These are phyloP conservation scores for Esox lucius DNA, from an alignment of 2,797 vertebrate genomes.

Conservation along the genomic window DNA sequence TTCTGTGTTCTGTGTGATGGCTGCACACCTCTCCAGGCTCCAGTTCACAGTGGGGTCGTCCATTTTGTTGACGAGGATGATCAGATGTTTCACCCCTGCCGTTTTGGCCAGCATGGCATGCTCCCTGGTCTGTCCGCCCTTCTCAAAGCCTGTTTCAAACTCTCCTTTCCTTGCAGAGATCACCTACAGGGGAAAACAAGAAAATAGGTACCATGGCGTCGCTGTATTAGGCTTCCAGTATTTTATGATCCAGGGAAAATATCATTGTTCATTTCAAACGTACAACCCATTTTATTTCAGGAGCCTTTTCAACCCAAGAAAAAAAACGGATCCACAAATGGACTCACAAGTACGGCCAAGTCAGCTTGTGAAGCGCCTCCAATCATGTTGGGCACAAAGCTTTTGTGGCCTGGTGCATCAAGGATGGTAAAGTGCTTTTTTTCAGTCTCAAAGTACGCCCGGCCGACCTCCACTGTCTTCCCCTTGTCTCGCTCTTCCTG, in stretches of 20 bases:
- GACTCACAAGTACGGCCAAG: constrained; percentile 92
- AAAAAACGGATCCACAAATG: not conserved
- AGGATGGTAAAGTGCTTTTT: constrained; percentile 99
- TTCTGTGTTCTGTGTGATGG: not conserved
- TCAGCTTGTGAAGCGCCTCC: constrained; percentile 97
- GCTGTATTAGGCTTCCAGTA: not conserved
- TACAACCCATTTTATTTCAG: not conserved
- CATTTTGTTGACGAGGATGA: constrained; percentile 98
- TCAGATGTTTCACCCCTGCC: constrained; percentile 95
- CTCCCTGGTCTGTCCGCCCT: constrained; percentile 96
- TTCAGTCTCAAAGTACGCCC: constrained; percentile 96
- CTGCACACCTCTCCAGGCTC: constrained; percentile 90
- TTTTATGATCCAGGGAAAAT: not conserved
- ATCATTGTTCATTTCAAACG: not conserved
- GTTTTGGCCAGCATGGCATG: constrained; percentile 99
- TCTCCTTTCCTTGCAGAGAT: constrained; percentile 98
- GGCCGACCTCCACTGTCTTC: constrained; percentile 96
- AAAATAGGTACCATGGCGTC: not conserved
- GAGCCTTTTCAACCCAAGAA: not conserved
- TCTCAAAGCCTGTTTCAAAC: constrained; percentile 98
- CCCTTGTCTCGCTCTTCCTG: constrained; percentile 98
- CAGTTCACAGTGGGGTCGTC: constrained; percentile 97
- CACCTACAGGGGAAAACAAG: constrained; percentile 72
- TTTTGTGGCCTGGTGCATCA: constrained; percentile 97
- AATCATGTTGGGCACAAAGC: constrained; percentile 99